Evolutionary conservation across 2,113 vertebrate species (phyloP).

Genomic region (Python bivittatus): DNA sequence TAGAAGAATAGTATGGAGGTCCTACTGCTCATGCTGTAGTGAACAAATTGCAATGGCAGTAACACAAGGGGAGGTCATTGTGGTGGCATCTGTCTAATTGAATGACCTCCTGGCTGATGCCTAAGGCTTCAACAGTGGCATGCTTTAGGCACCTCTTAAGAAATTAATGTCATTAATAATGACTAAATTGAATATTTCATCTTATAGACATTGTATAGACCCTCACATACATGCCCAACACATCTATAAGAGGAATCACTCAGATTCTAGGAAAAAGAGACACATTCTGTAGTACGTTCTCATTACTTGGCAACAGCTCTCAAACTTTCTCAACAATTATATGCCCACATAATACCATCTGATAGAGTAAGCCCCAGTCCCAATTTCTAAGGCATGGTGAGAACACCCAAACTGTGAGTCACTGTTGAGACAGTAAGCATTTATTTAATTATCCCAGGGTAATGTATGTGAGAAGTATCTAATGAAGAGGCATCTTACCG

Average conservation of each 20-base stretch:
- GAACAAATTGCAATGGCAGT: neutral
- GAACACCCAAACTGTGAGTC: neutral
- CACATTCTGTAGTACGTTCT: neutral
- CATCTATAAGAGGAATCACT: neutral
- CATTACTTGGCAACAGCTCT: neutral
- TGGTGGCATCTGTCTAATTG: neutral
- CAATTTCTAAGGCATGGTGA: neutral
- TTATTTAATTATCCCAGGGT: conserved; percentile 19
- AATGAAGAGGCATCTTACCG: conserved; percentile 4
- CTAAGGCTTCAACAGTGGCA: neutral
- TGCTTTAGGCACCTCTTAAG: neutral
- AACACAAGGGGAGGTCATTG: neutral
- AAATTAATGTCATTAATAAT: neutral
- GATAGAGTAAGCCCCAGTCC: neutral
- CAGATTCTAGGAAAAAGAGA: neutral
- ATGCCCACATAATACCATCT: neutral
- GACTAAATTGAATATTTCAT: neutral
- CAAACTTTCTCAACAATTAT: neutral
- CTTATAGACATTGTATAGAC: neutral
- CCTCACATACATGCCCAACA: neutral
- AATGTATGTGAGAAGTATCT: conserved; percentile 34
- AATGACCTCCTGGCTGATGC: neutral
- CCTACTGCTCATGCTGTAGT: neutral
- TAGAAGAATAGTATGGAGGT: neutral
- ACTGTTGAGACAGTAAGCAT: conserved; percentile 10